A percentile compares a stretch with the other conserved stretches of the same genome.
These are phyloP conservation scores for Nannobrachium achirus DNA, from an alignment of 2,113 vertebrate species.

Conservation along the genomic window DNA sequence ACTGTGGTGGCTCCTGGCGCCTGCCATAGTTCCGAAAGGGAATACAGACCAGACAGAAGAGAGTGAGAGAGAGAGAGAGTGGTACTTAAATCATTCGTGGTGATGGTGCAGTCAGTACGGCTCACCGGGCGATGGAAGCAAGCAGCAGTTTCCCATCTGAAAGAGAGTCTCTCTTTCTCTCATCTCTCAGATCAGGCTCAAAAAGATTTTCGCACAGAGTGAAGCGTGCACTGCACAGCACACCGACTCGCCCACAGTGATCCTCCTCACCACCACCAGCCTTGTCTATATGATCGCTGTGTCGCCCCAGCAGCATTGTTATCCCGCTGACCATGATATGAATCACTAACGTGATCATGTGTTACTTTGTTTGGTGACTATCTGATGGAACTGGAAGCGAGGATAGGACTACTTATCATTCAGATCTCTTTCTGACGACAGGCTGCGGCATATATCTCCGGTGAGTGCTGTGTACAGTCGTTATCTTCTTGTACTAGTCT, in stretches of 20 bases:
- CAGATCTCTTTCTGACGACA: slow-evolving; percentile 56
- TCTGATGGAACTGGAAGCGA: slow-evolving; percentile 5
- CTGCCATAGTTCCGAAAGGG: not conserved
- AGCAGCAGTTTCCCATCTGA: slow-evolving; percentile 24
- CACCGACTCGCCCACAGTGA: slow-evolving; percentile 49
- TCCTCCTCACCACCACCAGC: slow-evolving; percentile 35
- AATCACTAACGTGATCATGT: slow-evolving; percentile 25
- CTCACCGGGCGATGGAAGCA: not conserved
- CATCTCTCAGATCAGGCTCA: slow-evolving; percentile 3
- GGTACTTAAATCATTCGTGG: slow-evolving; percentile 48
- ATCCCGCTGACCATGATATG: slow-evolving; percentile 4
- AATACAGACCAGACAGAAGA: not conserved
- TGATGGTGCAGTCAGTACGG: slow-evolving; percentile 54
- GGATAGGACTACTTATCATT: slow-evolving; percentile 28
- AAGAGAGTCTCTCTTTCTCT: slow-evolving; percentile 35
- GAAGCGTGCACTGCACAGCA: slow-evolving; percentile 9
- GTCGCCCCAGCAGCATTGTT: slow-evolving; percentile 30
- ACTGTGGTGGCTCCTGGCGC: no score
- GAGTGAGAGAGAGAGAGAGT: not conserved
- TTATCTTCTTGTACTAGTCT: slow-evolving; percentile 48
- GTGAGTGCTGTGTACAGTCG: slow-evolving; percentile 64
- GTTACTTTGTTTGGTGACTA: slow-evolving; percentile 55
- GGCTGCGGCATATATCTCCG: slow-evolving; percentile 57
- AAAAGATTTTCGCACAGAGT: slow-evolving; percentile 1
- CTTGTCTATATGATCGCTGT: slow-evolving; percentile 38